Conservation (phyloP, 92 coral and sea anemone species). For the Palythoa caribaeorum region DNA sequence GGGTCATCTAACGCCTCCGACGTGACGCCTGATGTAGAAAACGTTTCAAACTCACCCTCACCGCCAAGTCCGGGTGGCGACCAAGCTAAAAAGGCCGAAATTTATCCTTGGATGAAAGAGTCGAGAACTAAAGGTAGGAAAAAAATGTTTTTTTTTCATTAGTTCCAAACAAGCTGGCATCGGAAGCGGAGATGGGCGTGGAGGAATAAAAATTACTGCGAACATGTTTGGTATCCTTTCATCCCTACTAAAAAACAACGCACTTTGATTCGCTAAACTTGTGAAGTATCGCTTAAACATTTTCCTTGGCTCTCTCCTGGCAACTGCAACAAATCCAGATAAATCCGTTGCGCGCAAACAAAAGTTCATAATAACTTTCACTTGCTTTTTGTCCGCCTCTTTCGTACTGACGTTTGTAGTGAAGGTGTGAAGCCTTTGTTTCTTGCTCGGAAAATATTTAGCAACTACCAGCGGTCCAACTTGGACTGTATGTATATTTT, state of each 20-base stretch:
- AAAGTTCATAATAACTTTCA: slow-evolving; percentile 14
- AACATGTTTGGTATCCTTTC: background rate
- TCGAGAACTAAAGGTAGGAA: slow-evolving; percentile 87
- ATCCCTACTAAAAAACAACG: background rate
- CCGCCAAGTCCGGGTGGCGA: slow-evolving; percentile 35
- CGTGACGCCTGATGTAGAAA: slow-evolving; percentile 34
- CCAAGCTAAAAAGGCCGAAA: slow-evolving; percentile 45
- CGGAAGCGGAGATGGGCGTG: slow-evolving; percentile 41
- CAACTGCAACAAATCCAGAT: slow-evolving; percentile 3
- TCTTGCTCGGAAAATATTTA: background rate
- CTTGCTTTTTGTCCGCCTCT: slow-evolving; percentile 32
- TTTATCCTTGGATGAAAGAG: slow-evolving; percentile 99
- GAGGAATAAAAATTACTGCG: background rate
- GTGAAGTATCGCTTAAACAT: background rate
- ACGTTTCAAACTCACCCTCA: slow-evolving; percentile 33
- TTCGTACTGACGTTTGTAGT: slow-evolving; percentile 22
- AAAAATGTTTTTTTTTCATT: background rate
- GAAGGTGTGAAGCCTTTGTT: slow-evolving; percentile 35
- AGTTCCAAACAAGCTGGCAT: background rate
- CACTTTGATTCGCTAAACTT: background rate
- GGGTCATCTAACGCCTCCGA: slow-evolving; percentile 45
- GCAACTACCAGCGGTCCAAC: background rate
- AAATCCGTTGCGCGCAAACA: slow-evolving; percentile 23
- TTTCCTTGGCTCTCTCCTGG: background rate
- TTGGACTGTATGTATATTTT: slow-evolving; percentile 24